Percentiles rank a stretch among this genome's conserved stretches.
Evolutionary conservation across 2,888 invertebrate species (phyloP).

Genomic region (Agriopis marginaria): DNA sequence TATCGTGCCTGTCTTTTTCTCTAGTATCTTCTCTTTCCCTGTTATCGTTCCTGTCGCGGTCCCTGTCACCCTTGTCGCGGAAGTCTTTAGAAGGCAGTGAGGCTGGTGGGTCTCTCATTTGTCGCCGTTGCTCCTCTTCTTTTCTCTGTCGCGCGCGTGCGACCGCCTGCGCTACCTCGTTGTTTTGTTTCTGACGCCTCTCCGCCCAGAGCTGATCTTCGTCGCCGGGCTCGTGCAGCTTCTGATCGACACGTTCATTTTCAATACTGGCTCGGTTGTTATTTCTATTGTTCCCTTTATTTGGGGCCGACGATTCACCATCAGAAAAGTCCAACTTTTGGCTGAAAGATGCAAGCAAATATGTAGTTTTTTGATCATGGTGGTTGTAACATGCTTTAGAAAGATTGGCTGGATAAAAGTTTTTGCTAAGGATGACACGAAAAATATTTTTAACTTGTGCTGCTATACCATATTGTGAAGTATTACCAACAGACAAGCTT

Average conservation of each 20-base stretch:
- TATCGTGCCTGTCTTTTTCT: constrained; percentile 59
- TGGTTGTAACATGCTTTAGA: too few relatives aligned
- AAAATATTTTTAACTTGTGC: too few relatives aligned
- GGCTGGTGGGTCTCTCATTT: constrained; percentile 72
- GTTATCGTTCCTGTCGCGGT: constrained; percentile 68
- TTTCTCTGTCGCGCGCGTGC: constrained; percentile 94
- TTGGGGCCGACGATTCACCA: constrained; percentile 88
- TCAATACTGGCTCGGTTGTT: constrained; percentile 70
- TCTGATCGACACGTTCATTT: constrained; percentile 70
- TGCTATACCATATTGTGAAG: too few relatives aligned
- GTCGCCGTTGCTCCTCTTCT: constrained; percentile 94
- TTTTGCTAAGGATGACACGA: neutral
- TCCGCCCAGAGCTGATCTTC: constrained; percentile 89
- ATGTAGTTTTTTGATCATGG: too few relatives aligned
- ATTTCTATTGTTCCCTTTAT: constrained; percentile 64
- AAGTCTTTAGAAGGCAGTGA: constrained; percentile 61
- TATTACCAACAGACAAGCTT: too few relatives aligned
- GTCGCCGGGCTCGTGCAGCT: constrained; percentile 73
- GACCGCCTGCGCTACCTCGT: constrained; percentile 92
- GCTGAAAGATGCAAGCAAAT: constrained; percentile 74
- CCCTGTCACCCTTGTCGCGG: constrained; percentile 62
- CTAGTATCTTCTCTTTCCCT: constrained; percentile 67
- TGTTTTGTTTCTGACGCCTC: constrained; percentile 88
- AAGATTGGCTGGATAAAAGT: too few relatives aligned
- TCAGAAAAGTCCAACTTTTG: constrained; percentile 98